phyloP scores from a whole-genome alignment of 2,113 vertebrate species.

The Meleagris gallopavo region DNA sequence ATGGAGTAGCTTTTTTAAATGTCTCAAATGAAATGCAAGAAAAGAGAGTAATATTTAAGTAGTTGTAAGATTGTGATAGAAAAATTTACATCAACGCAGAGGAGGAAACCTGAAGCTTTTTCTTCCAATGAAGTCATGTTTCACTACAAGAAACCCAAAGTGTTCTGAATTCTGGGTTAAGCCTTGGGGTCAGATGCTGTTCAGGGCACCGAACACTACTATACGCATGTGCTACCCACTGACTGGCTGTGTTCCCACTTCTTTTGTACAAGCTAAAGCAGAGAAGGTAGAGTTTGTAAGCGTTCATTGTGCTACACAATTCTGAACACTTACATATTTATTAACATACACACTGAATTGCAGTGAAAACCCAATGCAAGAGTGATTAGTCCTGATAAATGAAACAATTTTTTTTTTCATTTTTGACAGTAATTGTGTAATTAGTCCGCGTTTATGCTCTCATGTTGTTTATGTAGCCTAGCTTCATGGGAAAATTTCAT shows the following conservation, averaged over 20 bases:
- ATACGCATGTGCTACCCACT: neutral
- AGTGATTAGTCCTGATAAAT: neutral
- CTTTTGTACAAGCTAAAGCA: neutral
- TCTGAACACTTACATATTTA: neutral
- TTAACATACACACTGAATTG: neutral
- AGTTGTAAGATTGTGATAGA: neutral
- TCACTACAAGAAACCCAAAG: neutral
- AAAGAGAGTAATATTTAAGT: neutral
- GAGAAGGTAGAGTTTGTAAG: neutral
- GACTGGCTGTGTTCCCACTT: neutral
- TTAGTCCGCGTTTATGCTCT: accelerated
- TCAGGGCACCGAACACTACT: accelerated
- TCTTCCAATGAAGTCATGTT: neutral
- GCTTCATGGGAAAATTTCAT: neutral
- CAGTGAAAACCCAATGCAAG: neutral
- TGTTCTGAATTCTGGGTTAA: neutral
- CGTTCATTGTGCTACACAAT: neutral
- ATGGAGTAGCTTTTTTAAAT: neutral
- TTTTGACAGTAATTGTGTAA: neutral
- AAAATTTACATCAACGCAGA: neutral
- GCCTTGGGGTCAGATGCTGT: neutral
- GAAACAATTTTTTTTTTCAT: neutral
- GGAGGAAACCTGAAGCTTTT: neutral
- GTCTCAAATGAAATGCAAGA: neutral
- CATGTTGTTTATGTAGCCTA: neutral